phyloP scores from a whole-genome alignment of 23 tunicate genomes.

The Ciona savignyi region DNA sequence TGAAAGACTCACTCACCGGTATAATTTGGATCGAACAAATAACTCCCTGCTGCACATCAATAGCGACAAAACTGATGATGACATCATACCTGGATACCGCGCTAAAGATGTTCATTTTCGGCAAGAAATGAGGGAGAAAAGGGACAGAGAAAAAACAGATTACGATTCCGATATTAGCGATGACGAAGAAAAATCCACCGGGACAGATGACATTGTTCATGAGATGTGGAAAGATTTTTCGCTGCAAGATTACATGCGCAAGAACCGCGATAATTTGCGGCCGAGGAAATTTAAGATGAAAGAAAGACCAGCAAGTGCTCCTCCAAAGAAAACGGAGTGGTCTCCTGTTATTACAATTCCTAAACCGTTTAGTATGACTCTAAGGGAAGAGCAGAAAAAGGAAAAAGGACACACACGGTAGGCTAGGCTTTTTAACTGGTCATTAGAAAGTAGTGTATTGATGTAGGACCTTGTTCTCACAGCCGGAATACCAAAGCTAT shows the following conservation, averaged over 20 bases:
- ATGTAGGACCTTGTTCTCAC: too few relatives aligned
- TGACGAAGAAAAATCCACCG: slow-evolving; percentile 5
- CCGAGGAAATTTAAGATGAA: not conserved
- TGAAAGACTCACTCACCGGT: too few relatives aligned
- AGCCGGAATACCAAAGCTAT: too few relatives aligned
- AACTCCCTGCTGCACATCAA: too few relatives aligned
- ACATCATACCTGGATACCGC: not conserved
- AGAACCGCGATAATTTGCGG: not conserved
- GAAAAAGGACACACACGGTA: slow-evolving; percentile 40
- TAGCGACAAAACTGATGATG: too few relatives aligned
- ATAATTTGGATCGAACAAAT: too few relatives aligned
- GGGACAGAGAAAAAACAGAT: not conserved
- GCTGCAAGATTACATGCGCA: slow-evolving; percentile 23
- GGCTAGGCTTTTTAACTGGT: not conserved
- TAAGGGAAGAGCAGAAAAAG: slow-evolving; percentile 73
- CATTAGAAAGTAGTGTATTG: too few relatives aligned
- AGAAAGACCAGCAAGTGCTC: slow-evolving; percentile 45
- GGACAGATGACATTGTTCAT: slow-evolving; percentile 10
- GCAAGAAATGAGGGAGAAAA: not conserved
- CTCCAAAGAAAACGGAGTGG: slow-evolving; percentile 42
- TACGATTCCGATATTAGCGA: slow-evolving; percentile 12
- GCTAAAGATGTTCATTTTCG: not conserved
- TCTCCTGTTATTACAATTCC: slow-evolving; percentile 76
- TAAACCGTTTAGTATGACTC: slow-evolving; percentile 82
- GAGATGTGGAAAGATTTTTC: slow-evolving; percentile 83